phyloP scores from a whole-genome alignment of 2,113 vertebrate genomes.

The Onychostoma macrolepis region DNA sequence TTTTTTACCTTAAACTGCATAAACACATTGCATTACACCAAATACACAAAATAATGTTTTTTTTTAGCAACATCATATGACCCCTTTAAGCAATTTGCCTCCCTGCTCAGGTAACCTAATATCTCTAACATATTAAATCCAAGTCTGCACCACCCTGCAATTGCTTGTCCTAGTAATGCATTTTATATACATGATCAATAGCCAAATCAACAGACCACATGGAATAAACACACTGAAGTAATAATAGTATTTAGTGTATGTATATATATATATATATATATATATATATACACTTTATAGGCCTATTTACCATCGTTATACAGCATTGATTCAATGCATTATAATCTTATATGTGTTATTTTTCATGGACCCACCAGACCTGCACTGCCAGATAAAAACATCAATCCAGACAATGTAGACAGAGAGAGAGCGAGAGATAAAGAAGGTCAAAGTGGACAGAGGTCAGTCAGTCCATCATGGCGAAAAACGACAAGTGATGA shows the following conservation, averaged over 20 bases:
- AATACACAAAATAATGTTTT: too few species aligned
- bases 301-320: background rate
- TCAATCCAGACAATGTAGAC: constrained; percentile 29
- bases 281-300: too few species aligned
- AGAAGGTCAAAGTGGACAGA: constrained; percentile 41
- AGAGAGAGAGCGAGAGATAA: constrained; percentile 19
- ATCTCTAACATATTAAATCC: constrained; percentile 55
- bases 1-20: too few species aligned
- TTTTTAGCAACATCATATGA: too few species aligned
- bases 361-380: constrained; percentile 5
- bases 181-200: constrained; percentile 54
- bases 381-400: constrained; percentile 34
- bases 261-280: too few species aligned
- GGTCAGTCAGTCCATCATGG: constrained; percentile 41
- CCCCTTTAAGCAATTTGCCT: too few species aligned
- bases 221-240: background rate
- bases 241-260: background rate
- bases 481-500: constrained; percentile 62
- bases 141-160: constrained; percentile 48
- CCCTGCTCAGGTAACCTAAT: constrained; percentile 10
- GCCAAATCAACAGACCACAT: constrained; percentile 48
- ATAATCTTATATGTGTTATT: background rate
- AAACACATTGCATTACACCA: too few species aligned
- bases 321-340: constrained; percentile 5
- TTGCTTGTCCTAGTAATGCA: background rate